Evolutionary conservation across 2,888 invertebrate genomes (phyloP), one percentile per base, ranked within the genome.

Genomic region (Ophion costatus): DNA sequence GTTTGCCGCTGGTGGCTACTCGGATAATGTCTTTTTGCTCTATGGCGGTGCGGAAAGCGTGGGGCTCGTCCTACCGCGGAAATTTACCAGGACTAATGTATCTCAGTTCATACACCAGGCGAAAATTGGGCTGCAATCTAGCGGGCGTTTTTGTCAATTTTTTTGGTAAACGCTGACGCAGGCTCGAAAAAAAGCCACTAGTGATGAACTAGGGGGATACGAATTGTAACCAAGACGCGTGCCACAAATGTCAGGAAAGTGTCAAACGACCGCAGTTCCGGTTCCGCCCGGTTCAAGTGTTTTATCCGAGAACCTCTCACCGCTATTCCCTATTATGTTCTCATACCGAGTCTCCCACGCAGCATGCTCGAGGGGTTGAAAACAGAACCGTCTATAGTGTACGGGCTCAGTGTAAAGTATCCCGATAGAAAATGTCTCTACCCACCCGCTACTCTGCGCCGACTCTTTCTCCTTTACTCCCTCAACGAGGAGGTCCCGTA

Each of bases 221-320:
- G 14, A 51, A 14, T 51, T 51, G 17, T 51, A 17, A 14, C 51
- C 51, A 45, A 51, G 57, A 64, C 69, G 63, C 42, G 24, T 70
- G 76, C 33, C 80, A 82, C 74, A 79, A 89, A 88, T 76, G 82
- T 29, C 73, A 87, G 87, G 90, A 88, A 92, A 90, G 89, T 89
- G 88, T 89, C 89, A 92, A 92, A 92, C 91, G 89, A 89, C 88
- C 91, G 89, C 88, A 89, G 90, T 91, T 92, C 92, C 92, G 90
- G 87, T 89, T 90, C 88, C 84, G 67, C 64, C 57, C 71, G 71
- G 56, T 71, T 69, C 61, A 59, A 74, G 77, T 83, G 85, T 85
- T 85, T 82, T 63, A 85, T 85, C 79, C 79, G 51, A 78, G 77
- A 78, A 22, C 71, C 79, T 67, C 91, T 89, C 88, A 87, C 89